phyloP scores from a whole-genome alignment of 1,140 invertebrate species.

The Macrobrachium rosenbergii region DNA sequence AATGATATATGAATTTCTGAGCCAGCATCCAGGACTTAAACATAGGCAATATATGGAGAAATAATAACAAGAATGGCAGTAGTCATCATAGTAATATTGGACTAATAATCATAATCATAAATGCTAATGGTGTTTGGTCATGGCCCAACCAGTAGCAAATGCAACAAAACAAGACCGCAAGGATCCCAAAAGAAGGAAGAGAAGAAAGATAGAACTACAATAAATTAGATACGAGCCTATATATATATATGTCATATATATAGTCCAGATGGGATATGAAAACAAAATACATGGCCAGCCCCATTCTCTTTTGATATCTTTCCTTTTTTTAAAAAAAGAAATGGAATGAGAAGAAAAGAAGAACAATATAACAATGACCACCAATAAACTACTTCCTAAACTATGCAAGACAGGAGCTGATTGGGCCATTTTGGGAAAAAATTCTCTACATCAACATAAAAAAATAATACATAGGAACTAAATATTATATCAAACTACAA shows the following conservation, averaged over 20 bases:
- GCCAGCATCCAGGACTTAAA: neutral
- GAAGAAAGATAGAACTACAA: constrained; percentile 20
- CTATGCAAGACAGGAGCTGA: constrained; percentile 40
- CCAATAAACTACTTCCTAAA: constrained; percentile 38
- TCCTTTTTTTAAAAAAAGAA: constrained; percentile 15
- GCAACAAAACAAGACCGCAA: constrained; percentile 43
- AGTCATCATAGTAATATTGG: no score
- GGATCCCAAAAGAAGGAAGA: constrained; percentile 22
- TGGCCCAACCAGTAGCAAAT: constrained; percentile 56
- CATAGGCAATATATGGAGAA: neutral
- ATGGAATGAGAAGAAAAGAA: constrained; percentile 16
- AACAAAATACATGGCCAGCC: constrained; percentile 21
- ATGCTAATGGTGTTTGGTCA: constrained; percentile 48
- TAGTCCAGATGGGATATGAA: neutral
- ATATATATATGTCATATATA: neutral
- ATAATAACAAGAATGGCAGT: neutral
- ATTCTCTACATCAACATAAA: constrained; percentile 21
- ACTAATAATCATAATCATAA: no score
- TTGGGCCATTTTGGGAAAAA: constrained; percentile 32
- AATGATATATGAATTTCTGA: neutral
- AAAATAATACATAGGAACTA: constrained; percentile 33
- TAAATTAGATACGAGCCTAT: constrained; percentile 23
- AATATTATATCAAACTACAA: constrained; percentile 4
- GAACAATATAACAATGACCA: constrained; percentile 43
- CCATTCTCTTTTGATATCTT: constrained; percentile 12